Conservation (phyloP, 2,888 invertebrate species). For the Brachyptera risi region DNA sequence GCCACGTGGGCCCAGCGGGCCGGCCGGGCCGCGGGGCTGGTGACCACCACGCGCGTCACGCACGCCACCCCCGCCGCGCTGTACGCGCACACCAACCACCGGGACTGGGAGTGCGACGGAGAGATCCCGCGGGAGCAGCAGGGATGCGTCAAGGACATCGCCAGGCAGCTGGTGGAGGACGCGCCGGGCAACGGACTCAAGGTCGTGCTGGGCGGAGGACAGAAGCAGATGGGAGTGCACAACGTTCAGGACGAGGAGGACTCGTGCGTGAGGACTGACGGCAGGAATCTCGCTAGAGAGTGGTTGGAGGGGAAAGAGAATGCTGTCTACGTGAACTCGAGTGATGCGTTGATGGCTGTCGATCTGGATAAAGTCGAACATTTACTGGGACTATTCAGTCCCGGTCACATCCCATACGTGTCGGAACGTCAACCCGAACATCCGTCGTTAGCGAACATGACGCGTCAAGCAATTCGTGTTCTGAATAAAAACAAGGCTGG, state of each 20-base stretch:
- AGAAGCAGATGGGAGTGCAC: conserved; percentile 45
- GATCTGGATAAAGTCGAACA: conserved; percentile 46
- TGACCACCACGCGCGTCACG: conserved; percentile 62
- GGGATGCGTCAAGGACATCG: conserved; percentile 55
- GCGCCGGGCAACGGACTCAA: conserved; percentile 49
- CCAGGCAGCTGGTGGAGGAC: conserved; percentile 58
- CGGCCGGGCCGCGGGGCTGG: conserved; percentile 58
- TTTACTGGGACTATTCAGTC: conserved; percentile 52
- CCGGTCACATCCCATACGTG: conserved; percentile 55
- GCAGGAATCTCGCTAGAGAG: conserved; percentile 51
- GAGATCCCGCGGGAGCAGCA: conserved; percentile 38
- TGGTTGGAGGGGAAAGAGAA: conserved; percentile 47
- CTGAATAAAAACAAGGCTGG: conserved; percentile 49
- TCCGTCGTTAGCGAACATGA: conserved; percentile 58
- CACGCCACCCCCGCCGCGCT: conserved; percentile 61
- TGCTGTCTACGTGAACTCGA: conserved; percentile 44
- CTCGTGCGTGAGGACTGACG: conserved; percentile 51
- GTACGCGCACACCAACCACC: conserved; percentile 52
- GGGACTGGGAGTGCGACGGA: conserved; percentile 59
- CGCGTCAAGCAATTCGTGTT: conserved; percentile 52
- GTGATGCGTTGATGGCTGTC: conserved; percentile 44
- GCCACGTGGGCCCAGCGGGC: conserved; percentile 56
- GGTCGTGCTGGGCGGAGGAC: conserved; percentile 61
- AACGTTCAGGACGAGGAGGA: conserved; percentile 39
- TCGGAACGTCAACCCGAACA: conserved; percentile 48